phyloP scores from a whole-genome alignment of 2,888 invertebrate genomes.

The Cyclophora punctaria region DNA sequence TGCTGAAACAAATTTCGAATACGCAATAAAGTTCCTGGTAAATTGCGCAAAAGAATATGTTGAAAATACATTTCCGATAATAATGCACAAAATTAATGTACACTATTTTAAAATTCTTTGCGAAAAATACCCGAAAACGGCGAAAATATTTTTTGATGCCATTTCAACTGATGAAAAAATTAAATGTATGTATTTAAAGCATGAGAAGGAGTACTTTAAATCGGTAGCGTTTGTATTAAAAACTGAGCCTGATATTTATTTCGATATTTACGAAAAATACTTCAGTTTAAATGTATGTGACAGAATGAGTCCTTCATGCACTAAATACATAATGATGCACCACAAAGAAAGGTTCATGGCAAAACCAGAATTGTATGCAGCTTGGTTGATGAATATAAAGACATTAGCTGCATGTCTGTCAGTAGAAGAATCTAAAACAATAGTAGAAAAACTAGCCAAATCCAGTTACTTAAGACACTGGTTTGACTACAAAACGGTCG shows the following conservation, averaged over 20 bases:
- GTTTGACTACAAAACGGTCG: slow-evolving; percentile 39
- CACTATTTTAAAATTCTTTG: slow-evolving; percentile 38
- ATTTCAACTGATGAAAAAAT: slow-evolving; percentile 20
- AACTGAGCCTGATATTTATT: slow-evolving; percentile 28
- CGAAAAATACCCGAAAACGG: slow-evolving; percentile 34
- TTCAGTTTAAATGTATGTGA: slow-evolving; percentile 18
- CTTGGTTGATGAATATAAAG: slow-evolving; percentile 32
- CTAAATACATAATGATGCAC: slow-evolving; percentile 33
- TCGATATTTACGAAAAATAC: slow-evolving; percentile 41
- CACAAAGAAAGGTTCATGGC: slow-evolving; percentile 32
- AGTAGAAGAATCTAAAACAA: slow-evolving; percentile 34
- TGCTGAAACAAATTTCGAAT: slow-evolving; percentile 23
- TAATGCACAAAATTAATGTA: slow-evolving; percentile 34
- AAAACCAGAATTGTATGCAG: slow-evolving; percentile 41
- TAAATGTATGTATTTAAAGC: not conserved
- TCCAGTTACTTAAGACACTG: slow-evolving; percentile 35
- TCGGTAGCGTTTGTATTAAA: slow-evolving; percentile 37
- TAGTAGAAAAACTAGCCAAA: slow-evolving; percentile 32
- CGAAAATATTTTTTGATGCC: slow-evolving; percentile 36
- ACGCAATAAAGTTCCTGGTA: slow-evolving; percentile 37
- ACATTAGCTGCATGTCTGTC: slow-evolving; percentile 33
- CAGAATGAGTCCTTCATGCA: slow-evolving; percentile 24
- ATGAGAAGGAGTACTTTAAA: slow-evolving; percentile 27
- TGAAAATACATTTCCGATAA: slow-evolving; percentile 22
- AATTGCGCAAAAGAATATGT: slow-evolving; percentile 38